These are phyloP conservation scores for Acromyrmex charruanus DNA, from an alignment of 1,140 invertebrate genomes.

Conservation along the genomic window DNA sequence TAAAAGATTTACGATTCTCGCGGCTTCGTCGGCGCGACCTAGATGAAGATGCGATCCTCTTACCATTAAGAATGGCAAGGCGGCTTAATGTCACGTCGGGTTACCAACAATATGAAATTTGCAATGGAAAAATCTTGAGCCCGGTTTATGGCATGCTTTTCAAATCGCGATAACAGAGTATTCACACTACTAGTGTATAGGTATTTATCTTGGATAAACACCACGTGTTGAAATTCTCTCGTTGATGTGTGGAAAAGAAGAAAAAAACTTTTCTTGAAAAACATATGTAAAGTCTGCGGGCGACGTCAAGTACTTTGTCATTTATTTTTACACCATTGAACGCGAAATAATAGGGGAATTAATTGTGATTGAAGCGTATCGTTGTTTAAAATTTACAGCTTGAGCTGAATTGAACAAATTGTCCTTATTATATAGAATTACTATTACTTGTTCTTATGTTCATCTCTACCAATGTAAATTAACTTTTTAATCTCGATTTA, in stretches of 20 bases:
- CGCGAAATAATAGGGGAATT: neutral
- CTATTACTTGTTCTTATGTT: too few relatives aligned
- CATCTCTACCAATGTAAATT: too few relatives aligned
- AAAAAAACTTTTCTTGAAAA: neutral
- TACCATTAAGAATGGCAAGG: neutral
- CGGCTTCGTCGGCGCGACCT: neutral
- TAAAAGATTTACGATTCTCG: constrained; percentile 10
- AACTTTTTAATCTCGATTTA: too few relatives aligned
- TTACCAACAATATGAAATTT: constrained; percentile 80
- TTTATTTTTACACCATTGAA: neutral
- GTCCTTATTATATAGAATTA: too few relatives aligned
- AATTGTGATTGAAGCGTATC: neutral
- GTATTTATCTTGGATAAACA: constrained; percentile 6
- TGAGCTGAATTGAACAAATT: too few relatives aligned
- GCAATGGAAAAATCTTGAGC: constrained; percentile 74
- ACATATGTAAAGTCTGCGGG: neutral
- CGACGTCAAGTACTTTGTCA: neutral
- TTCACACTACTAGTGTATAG: too few relatives aligned
- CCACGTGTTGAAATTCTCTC: constrained; percentile 13
- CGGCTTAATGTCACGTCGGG: constrained; percentile 74
- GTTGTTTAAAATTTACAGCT: too few relatives aligned
- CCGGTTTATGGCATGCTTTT: constrained; percentile 6
- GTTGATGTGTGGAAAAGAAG: neutral
- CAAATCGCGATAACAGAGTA: neutral
- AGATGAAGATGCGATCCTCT: constrained; percentile 2